Evolutionary conservation across 2,888 invertebrate genomes (phyloP), one percentile per base, ranked within the genome.

Genomic region (Lydus trimaculatus): DNA sequence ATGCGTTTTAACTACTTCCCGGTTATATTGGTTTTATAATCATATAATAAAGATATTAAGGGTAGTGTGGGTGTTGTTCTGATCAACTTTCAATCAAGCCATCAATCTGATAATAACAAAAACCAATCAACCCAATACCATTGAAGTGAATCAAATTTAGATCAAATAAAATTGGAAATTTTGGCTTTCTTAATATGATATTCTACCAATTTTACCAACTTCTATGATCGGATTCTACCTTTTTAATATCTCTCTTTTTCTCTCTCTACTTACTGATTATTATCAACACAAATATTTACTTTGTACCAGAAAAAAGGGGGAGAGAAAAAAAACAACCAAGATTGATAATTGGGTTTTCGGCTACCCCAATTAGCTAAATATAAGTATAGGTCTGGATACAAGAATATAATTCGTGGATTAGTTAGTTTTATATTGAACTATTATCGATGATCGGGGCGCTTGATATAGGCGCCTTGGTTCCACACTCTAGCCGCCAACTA

Each of bases 291-390:
- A 78, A 79, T 83, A 81, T 84, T 84, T 83, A 80, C 83, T 81
- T 81, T 79, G 25, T 56, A 25, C 20, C 2, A 43, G 43, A 17
- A n/a, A 11, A 8, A 4, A 56, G 13, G 13, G 13, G 13, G 4
- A 25, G 4, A 13, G 43, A n/a, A 56, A 82, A 80, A 79, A 70
- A 81, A 79, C n/a, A n/a, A n/a, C n/a, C n/a, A n/a, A n/a, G n/a
- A n/a, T n/a, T 82, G 80, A 82, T 83, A 83, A 84, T 84, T 84
- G 83, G 81, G 78, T 83, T 81, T 80, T 75, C 74, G 81, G 77
- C 78, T 76, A 81, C 81, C 80, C 82, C 83, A 83, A 84, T 84
- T 84, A 84, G 84, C 82, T 83, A 83, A 82, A 80, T 81, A 77
- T 84, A 84, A 83, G 82, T 82, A 84, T 83, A 81, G 84, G 83